Evolutionary conservation across 2,113 vertebrate species (phyloP).

Genomic region (Eidolon helvum): DNA sequence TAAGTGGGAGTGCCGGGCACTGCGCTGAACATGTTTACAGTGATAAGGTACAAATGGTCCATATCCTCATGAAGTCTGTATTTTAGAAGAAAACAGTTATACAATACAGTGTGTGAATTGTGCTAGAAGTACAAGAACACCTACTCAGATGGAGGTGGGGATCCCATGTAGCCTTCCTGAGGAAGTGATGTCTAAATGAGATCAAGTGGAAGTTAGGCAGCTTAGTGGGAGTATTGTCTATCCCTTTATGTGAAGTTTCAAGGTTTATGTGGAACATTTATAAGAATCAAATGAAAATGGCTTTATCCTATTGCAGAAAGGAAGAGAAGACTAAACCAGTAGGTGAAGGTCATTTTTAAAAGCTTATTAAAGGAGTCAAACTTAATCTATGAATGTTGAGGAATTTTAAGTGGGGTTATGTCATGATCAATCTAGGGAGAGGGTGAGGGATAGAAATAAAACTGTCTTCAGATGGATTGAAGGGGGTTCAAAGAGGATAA

Average conservation of each 20-base stretch:
- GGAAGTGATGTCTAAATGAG: background rate
- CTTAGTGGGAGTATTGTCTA: background rate
- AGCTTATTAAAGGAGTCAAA: background rate
- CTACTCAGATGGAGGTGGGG: fast-evolving
- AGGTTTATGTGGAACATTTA: background rate
- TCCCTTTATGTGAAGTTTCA: background rate
- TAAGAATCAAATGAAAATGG: background rate
- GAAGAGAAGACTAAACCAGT: background rate
- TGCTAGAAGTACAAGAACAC: background rate
- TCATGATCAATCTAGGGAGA: background rate
- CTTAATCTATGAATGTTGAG: background rate
- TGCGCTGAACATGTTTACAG: background rate
- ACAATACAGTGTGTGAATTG: background rate
- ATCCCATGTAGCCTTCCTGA: background rate
- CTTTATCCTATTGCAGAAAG: background rate
- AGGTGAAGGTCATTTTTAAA: background rate
- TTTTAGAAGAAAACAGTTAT: background rate
- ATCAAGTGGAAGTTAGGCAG: background rate
- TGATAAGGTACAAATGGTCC: background rate
- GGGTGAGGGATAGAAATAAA: background rate
- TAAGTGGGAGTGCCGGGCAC: background rate
- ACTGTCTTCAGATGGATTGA: background rate
- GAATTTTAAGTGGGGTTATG: background rate
- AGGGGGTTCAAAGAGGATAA: background rate
- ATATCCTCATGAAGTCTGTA: background rate